Evolutionary conservation across 2,797 vertebrate species (phyloP).

Genomic region (Buphagus erythrorhynchus): DNA sequence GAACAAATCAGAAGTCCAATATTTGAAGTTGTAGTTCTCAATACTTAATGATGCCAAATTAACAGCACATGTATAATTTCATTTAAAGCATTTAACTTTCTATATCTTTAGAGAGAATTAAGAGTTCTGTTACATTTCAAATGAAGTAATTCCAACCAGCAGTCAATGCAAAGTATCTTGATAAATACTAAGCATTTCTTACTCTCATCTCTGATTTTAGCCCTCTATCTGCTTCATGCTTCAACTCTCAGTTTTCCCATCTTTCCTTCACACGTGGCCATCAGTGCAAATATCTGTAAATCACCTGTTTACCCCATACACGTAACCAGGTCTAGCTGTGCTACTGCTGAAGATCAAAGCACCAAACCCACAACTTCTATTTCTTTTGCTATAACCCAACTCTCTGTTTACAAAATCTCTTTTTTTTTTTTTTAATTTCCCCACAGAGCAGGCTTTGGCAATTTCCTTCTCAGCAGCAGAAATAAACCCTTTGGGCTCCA

Average conservation of each 20-base stretch:
- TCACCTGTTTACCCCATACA: not conserved
- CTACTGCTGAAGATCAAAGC: not conserved
- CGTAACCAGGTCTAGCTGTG: not conserved
- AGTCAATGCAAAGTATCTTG: slow-evolving; percentile 1
- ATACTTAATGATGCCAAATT: slow-evolving; percentile 47
- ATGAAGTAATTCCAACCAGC: slow-evolving; percentile 39
- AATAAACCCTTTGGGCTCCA: not conserved
- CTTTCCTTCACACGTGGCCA: not conserved
- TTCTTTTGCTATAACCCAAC: not conserved
- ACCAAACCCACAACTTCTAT: not conserved
- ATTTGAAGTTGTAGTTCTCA: slow-evolving; percentile 16
- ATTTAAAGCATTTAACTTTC: slow-evolving; percentile 33
- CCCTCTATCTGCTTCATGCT: not conserved
- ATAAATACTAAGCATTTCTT: not conserved
- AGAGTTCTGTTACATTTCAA: not conserved
- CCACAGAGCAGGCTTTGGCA: not conserved
- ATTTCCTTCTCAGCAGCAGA: not conserved
- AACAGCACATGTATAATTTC: slow-evolving; percentile 40
- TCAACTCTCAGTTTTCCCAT: not conserved
- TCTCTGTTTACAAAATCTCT: not conserved
- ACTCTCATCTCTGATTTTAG: not conserved
- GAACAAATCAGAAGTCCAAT: not conserved
- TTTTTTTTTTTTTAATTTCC: not conserved
- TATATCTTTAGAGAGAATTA: slow-evolving; percentile 53
- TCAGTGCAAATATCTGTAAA: not conserved